Evolutionary conservation across 2,888 invertebrate genomes (phyloP).

Genomic region (Strigamia transsilvanica): DNA sequence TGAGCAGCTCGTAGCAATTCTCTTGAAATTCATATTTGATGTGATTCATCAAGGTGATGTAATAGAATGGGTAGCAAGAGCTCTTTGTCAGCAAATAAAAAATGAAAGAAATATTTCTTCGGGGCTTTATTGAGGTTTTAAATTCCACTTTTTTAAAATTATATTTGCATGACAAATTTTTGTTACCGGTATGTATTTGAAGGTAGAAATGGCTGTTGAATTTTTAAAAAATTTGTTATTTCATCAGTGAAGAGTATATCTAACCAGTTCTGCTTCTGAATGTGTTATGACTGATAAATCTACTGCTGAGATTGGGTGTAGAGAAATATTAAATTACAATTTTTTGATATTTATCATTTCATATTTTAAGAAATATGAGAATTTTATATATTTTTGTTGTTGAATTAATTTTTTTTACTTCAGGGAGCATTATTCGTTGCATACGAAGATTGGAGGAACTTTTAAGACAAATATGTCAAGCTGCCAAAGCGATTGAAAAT

Average conservation of each 20-base stretch:
- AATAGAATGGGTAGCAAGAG: neutral
- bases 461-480: constrained; percentile 92
- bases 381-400: no score
- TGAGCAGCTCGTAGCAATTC: neutral
- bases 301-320: no score
- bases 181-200: constrained; percentile 85
- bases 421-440: constrained; percentile 84
- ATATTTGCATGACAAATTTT: neutral
- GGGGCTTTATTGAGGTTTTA: neutral
- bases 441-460: constrained; percentile 97
- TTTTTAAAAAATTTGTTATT: no score
- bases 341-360: no score
- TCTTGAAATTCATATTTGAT: neutral
- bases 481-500: constrained; percentile 96
- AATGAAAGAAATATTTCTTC: neutral
- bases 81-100: neutral
- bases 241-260: neutral
- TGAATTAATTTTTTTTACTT: constrained; percentile 55
- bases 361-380: no score
- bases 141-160: neutral
- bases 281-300: no score
- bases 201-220: constrained; percentile 68
- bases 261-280: no score
- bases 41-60: neutral
- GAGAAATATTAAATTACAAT: no score